A percentile compares a stretch with the other conserved stretches of the same genome.
Conservation (phyloP, 2,888 invertebrate species). For the Drosophila eohydei region DNA sequence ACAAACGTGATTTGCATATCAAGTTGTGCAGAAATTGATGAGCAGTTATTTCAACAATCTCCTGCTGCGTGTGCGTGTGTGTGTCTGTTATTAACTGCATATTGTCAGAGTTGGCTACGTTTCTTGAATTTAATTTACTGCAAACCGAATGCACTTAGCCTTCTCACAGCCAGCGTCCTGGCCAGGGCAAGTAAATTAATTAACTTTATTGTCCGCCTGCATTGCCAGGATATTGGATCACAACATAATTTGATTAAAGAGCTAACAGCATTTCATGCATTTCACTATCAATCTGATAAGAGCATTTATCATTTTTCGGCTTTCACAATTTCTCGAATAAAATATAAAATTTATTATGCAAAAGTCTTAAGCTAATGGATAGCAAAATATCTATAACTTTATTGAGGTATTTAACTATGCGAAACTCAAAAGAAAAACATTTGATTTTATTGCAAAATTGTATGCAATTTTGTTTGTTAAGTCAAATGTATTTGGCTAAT, state of each 20-base stretch:
- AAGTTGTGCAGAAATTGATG: conserved; percentile 45
- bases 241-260: conserved; percentile 67
- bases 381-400: conserved; percentile 8
- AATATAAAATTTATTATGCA: conserved; percentile 34
- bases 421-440: no score
- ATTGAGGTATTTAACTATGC: neutral
- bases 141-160: conserved; percentile 15
- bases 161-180: conserved; percentile 7
- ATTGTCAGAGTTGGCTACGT: conserved; percentile 48
- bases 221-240: conserved; percentile 21
- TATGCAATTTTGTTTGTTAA: neutral
- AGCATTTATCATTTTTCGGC: conserved; percentile 54
- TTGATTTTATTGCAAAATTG: neutral
- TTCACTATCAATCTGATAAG: conserved; percentile 54
- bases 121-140: conserved; percentile 66
- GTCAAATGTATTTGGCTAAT: neutral
- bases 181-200: conserved; percentile 59
- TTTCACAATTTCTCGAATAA: conserved; percentile 3
- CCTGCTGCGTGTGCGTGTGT: neutral
- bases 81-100: conserved; percentile 58
- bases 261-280: conserved; percentile 52
- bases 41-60: conserved; percentile 37
- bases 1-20: conserved; percentile 71
- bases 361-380: conserved; percentile 44
- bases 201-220: conserved; percentile 66